Base-by-base conservation (phyloP, 2,888 invertebrate genomes). In the Andricus quercusramuli region DNA sequence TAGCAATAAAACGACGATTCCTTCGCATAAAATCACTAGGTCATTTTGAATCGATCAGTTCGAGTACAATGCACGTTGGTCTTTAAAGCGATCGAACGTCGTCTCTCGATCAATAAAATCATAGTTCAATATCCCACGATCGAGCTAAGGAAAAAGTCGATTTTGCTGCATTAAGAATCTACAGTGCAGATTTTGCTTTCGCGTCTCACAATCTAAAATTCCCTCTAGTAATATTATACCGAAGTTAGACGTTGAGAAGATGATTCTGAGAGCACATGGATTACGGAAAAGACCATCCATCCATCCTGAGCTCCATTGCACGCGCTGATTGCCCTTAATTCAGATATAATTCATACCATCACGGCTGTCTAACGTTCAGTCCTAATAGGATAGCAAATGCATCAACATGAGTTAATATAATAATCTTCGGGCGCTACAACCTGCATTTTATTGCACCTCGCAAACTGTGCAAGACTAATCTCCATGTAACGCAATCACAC, bases 311-410 rank as follows among this genome's bases (percentile, higher is more conserved):
- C 25, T 77, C 44, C 15, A 62, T 77, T 64, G 51, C 65, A 64
- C 65, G 77, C 81, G 81, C 83, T 86, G 88, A 88, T 89, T 89
- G 90, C 86, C 88, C 88, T 85, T 90, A 90, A 90, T 90, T 90
- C 87, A 85, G 84, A 85, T 88, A 86, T 88, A 90, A 90, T 89
- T 88, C 84, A 85, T 86, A 79, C 79, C 77, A 41, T 68, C 22
- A 59, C 15, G 67, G 65, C 77, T 70, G 74, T 76, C 65, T 77
- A 78, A 77, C 62, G 77, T 70, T 79, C 77, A 78, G 76, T 37
- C 64, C 81, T 85, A 85, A 84, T 84, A 82, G 78, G 79, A 83
- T 81, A 81, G 80, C 78, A 82, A 83, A 80, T 82, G 81, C 80
- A 25, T 29, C 64, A 80, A 84, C 85, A 70, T 81, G 81, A 84